These are phyloP conservation scores for Marmota monax DNA, from an alignment of 2,113 vertebrate genomes.

Conservation along the genomic window DNA sequence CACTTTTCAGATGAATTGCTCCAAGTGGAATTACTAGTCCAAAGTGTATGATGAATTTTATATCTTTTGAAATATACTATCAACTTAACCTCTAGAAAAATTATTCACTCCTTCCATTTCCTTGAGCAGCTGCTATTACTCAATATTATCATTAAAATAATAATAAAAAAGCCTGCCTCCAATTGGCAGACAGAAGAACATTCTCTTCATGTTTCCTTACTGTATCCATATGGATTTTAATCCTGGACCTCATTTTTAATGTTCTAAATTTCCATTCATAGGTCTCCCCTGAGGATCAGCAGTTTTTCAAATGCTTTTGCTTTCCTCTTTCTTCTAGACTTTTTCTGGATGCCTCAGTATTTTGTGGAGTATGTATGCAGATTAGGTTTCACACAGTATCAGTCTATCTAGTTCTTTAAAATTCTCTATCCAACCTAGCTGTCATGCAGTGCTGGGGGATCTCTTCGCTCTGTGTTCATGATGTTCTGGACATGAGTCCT, in stretches of 20 bases:
- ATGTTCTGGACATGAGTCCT: background rate
- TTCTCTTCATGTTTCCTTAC: slow-evolving; percentile 40
- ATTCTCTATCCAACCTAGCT: background rate
- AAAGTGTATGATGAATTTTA: slow-evolving; percentile 32
- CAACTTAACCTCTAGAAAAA: slow-evolving; percentile 26
- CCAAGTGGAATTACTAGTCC: slow-evolving; percentile 25
- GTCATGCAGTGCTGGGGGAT: background rate
- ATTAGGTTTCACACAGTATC: background rate
- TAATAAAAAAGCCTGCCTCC: background rate
- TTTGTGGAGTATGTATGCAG: background rate
- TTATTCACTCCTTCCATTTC: slow-evolving; percentile 37
- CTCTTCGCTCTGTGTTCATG: background rate
- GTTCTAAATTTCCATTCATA: background rate
- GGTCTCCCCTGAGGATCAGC: background rate
- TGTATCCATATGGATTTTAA: background rate
- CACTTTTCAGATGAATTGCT: slow-evolving; percentile 44
- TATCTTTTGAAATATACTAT: slow-evolving; percentile 50
- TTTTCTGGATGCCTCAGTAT: background rate
- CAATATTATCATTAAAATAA: background rate
- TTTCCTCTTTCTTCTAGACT: background rate
- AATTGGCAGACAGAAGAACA: background rate
- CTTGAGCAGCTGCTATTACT: slow-evolving; percentile 27
- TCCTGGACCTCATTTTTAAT: background rate
- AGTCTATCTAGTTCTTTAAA: background rate
- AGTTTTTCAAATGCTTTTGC: background rate